Conservation (phyloP, 2,888 invertebrate genomes). For the Aproaerema taeniolella region DNA sequence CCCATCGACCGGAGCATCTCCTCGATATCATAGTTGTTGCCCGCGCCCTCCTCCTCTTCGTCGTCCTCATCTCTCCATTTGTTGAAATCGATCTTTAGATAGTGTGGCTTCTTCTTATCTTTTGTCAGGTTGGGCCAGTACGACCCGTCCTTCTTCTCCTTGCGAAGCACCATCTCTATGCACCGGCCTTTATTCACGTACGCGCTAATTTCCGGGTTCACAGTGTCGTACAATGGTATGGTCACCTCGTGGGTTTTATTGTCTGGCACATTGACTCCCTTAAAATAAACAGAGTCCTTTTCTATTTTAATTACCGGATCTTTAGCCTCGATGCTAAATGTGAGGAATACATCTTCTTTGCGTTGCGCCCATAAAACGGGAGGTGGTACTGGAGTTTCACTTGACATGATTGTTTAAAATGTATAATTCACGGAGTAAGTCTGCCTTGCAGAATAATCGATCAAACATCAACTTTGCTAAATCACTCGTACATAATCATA, state of each 20-base stretch:
- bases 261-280: constrained; percentile 90
- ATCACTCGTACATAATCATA: constrained; percentile 11
- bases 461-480: constrained; percentile 18
- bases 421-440: constrained; percentile 10
- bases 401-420: constrained; percentile 48
- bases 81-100: constrained; percentile 98
- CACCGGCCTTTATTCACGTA: constrained; percentile 85
- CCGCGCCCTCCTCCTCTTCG: constrained; percentile 83
- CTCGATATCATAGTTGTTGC: constrained; percentile 75
- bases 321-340: constrained; percentile 94
- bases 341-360: constrained; percentile 88
- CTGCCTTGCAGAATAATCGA: constrained; percentile 19
- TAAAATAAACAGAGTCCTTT: constrained; percentile 86
- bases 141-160: constrained; percentile 83
- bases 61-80: constrained; percentile 99
- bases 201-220: constrained; percentile 87
- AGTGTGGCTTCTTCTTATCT: constrained; percentile 93
- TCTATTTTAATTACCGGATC: constrained; percentile 88
- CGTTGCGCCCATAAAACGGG: constrained; percentile 97
- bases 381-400: constrained; percentile 80
- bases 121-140: constrained; percentile 94
- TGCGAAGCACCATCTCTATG: constrained; percentile 85
- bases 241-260: constrained; percentile 92
- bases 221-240: constrained; percentile 88
- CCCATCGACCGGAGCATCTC: constrained; percentile 88